Evolutionary conservation across 2,888 invertebrate species (phyloP).

Genomic region (Icerya purchasi): DNA sequence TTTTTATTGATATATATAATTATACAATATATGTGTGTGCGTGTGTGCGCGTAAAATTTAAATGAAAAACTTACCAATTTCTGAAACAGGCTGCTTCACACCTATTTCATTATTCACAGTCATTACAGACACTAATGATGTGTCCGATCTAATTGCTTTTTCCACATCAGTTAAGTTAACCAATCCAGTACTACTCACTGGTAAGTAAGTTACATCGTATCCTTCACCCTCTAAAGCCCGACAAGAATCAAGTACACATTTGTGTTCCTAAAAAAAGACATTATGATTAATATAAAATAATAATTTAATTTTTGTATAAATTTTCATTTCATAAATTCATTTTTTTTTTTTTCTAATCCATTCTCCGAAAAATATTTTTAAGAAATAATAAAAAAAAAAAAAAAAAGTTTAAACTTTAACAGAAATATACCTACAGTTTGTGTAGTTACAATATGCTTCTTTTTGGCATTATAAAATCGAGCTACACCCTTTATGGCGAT

Average conservation of each 20-base stretch:
- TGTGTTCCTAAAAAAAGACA: slow-evolving; percentile 56
- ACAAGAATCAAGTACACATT: slow-evolving; percentile 96
- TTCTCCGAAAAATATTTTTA: too few relatives aligned
- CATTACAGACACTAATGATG: slow-evolving; percentile 89
- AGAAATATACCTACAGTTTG: slow-evolving; percentile 52
- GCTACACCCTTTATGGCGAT: slow-evolving; percentile 93
- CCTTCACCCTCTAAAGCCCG: slow-evolving; percentile 85
- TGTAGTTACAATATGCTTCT: slow-evolving; percentile 87
- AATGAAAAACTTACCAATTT: slow-evolving; percentile 44
- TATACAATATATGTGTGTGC: too few relatives aligned
- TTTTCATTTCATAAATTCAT: too few relatives aligned
- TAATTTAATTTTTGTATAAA: neutral
- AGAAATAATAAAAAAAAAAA: neutral
- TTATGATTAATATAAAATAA: neutral
- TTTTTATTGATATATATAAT: too few relatives aligned
- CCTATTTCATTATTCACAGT: slow-evolving; percentile 97
- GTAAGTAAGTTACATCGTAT: slow-evolving; percentile 83
- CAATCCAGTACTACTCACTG: slow-evolving; percentile 67
- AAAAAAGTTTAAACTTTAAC: neutral
- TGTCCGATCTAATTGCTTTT: slow-evolving; percentile 63
- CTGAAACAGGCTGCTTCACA: slow-evolving; percentile 72
- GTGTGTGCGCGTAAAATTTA: neutral
- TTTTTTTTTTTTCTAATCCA: too few relatives aligned
- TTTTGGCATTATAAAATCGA: slow-evolving; percentile 77
- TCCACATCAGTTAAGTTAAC: slow-evolving; percentile 63